A percentile compares a stretch with the other conserved stretches of the same genome.
Conservation (phyloP, 2,113 vertebrate species). For the Daubentonia madagascariensis region DNA sequence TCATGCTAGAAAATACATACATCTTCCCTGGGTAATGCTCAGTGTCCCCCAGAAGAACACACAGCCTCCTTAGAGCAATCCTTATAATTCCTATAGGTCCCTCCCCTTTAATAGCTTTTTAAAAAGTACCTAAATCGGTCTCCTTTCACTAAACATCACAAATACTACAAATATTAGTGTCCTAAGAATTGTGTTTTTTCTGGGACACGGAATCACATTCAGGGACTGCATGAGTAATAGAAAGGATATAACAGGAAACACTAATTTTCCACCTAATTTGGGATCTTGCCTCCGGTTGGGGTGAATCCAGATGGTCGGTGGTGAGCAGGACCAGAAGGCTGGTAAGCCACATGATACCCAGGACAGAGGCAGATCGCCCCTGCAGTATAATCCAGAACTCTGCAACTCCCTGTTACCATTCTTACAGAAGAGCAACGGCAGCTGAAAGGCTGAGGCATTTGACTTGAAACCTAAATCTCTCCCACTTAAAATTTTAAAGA, state of each 20-base stretch:
- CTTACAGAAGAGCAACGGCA: background rate
- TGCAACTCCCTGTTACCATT: too few relatives aligned
- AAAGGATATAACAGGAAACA: conserved; percentile 15
- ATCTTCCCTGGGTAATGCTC: background rate
- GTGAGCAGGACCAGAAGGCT: background rate
- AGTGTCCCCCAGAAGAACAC: background rate
- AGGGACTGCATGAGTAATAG: background rate
- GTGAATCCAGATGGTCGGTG: background rate
- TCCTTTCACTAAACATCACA: background rate
- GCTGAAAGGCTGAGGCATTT: background rate
- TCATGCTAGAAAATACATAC: background rate
- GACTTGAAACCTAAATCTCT: background rate
- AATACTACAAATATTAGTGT: background rate
- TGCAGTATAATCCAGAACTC: background rate
- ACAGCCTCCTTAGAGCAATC: background rate
- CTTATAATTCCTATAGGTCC: background rate
- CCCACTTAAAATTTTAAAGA: background rate
- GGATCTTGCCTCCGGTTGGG: background rate
- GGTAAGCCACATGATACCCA: background rate
- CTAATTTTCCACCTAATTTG: conserved; percentile 8
- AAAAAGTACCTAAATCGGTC: background rate
- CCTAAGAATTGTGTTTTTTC: background rate
- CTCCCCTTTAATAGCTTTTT: background rate
- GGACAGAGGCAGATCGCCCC: background rate
- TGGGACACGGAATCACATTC: background rate